phyloP scores from a whole-genome alignment of 2,888 invertebrate species.

The Stenotaenia linearis region DNA sequence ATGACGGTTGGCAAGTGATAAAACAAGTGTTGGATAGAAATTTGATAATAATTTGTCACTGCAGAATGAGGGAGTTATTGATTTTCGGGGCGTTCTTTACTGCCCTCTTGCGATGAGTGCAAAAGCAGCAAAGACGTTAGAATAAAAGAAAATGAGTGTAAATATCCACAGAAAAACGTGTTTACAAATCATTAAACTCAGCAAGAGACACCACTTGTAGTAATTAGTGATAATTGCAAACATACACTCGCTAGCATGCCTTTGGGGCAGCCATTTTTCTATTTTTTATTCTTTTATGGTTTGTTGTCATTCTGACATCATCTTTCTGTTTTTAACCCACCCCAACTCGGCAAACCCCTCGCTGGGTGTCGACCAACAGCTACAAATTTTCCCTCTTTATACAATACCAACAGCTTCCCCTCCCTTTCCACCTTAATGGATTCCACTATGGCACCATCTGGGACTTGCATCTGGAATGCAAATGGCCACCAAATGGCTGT shows the following conservation, averaged over 20 bases:
- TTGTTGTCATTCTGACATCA: slow-evolving; percentile 24
- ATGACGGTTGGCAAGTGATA: no score
- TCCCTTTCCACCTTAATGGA: slow-evolving; percentile 26
- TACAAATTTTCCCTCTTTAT: slow-evolving; percentile 17
- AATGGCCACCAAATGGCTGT: slow-evolving; percentile 26
- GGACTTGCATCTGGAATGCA: slow-evolving; percentile 26
- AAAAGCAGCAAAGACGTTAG: not conserved
- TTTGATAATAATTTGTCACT: slow-evolving; percentile 4
- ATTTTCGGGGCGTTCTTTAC: not conserved
- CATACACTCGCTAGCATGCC: not conserved
- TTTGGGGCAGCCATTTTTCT: not conserved
- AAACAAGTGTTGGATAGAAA: not conserved
- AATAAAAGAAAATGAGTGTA: slow-evolving; percentile 7
- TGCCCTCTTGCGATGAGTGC: not conserved
- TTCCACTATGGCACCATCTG: slow-evolving; percentile 26
- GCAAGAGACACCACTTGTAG: slow-evolving; percentile 1
- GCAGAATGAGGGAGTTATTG: slow-evolving; percentile 3
- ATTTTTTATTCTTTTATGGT: slow-evolving; percentile 8
- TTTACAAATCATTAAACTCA: slow-evolving; percentile 24
- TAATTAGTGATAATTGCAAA: slow-evolving; percentile 21
- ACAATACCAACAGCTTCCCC: slow-evolving; percentile 19
- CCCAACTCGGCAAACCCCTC: not conserved
- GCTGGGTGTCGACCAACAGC: slow-evolving; percentile 10
- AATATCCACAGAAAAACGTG: not conserved
- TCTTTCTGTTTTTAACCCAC: slow-evolving; percentile 12